phyloP scores from a whole-genome alignment of 2,888 invertebrate species.

The Cynaeus angustus region DNA sequence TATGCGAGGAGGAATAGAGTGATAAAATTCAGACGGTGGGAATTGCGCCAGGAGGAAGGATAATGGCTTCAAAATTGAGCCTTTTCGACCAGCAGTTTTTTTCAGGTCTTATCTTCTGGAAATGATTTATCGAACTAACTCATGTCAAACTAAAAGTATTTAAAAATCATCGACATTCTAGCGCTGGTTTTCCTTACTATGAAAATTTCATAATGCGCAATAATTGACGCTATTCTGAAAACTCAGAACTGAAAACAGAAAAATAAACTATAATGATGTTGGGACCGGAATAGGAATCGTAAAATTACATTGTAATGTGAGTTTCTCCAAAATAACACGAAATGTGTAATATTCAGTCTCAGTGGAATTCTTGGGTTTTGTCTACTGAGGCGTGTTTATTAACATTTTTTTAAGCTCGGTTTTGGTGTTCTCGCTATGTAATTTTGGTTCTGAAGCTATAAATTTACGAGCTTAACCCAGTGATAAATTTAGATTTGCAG shows the following conservation, averaged over 20 bases:
- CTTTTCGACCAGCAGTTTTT: constrained; percentile 1
- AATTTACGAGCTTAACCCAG: constrained; percentile 19
- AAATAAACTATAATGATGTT: constrained; percentile 44
- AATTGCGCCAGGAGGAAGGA: constrained; percentile 33
- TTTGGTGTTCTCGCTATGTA: background rate
- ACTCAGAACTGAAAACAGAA: constrained; percentile 39
- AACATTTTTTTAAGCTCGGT: too few relatives aligned
- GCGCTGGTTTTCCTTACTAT: too few relatives aligned
- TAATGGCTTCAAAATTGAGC: constrained; percentile 29
- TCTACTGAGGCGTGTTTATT: background rate
- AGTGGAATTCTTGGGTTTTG: background rate
- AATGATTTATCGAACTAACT: background rate
- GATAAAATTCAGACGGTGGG: constrained; percentile 36
- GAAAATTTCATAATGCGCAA: background rate
- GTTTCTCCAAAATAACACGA: constrained; percentile 9
- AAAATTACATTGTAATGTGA: constrained; percentile 34
- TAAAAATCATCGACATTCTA: too few relatives aligned
- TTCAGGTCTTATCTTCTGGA: background rate
- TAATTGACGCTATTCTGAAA: background rate
- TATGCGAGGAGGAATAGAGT: constrained; percentile 22
- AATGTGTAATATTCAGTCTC: background rate
- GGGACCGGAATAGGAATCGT: constrained; percentile 25
- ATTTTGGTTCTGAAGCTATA: background rate
- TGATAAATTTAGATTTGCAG: constrained; percentile 22
- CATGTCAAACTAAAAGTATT: background rate